phyloP scores from a whole-genome alignment of 2,113 vertebrate genomes.

The Coryphaenoides rupestris region DNA sequence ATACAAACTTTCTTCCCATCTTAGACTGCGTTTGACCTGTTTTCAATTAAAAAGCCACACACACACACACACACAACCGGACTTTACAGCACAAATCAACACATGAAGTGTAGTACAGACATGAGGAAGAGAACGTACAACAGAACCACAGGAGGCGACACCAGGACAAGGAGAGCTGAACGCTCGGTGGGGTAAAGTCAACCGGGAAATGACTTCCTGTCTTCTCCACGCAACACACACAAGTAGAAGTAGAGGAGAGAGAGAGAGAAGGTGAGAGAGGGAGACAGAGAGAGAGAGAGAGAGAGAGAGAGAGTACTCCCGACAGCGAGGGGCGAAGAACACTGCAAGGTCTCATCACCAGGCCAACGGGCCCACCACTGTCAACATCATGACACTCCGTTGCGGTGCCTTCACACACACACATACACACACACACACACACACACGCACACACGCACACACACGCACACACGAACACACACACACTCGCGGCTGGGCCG shows the following conservation, averaged over 20 bases:
- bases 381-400: constrained; percentile 87
- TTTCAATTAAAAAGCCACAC: no score
- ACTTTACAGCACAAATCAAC: no score
- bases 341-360: constrained; percentile 84
- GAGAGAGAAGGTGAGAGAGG: constrained; percentile 2
- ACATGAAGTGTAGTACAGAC: no score
- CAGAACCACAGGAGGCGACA: not conserved
- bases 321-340: constrained; percentile 76
- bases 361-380: constrained; percentile 93
- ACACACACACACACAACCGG: no score
- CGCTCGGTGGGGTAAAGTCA: no score
- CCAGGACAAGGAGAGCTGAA: not conserved
- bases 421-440: constrained; percentile 29
- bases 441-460: constrained; percentile 15
- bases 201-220: no score
- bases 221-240: not conserved
- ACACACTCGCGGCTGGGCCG: constrained; percentile 92
- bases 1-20: no score
- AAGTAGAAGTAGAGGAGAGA: not conserved
- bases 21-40: no score
- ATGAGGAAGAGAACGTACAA: not conserved
- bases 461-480: no score
- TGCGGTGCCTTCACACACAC: constrained; percentile 66
- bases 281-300: constrained; percentile 11
- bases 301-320: constrained; percentile 47